phyloP scores from a whole-genome alignment of 37 sponge, comb jelly and placozoan species.

The Crambe crambe region DNA sequence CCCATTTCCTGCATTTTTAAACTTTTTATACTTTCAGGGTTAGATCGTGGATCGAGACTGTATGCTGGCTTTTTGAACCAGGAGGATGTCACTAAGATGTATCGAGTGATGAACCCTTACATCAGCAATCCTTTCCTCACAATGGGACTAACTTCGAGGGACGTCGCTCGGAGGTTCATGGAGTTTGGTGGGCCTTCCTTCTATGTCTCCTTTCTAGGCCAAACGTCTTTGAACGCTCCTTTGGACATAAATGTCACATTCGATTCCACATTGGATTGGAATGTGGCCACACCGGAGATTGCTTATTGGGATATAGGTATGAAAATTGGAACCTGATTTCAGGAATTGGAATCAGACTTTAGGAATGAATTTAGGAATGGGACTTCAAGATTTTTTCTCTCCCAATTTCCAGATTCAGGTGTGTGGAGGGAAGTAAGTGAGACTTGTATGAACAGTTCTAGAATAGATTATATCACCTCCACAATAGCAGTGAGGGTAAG shows the following conservation, averaged over 20 bases:
- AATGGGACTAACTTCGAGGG: conserved; percentile 55
- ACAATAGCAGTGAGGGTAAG: conserved; percentile 63
- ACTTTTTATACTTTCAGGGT: no score
- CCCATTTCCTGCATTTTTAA: no score
- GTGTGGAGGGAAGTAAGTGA: conserved; percentile 75
- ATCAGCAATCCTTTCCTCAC: conserved; percentile 78
- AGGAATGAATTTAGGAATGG: not conserved
- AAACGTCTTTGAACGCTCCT: conserved; percentile 43
- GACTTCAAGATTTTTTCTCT: not conserved
- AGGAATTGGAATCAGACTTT: no score
- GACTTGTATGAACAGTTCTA: conserved; percentile 55
- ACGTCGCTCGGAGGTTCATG: conserved; percentile 75
- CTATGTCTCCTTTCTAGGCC: conserved; percentile 76
- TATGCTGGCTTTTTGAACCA: conserved; percentile 59
- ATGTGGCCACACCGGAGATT: conserved; percentile 34
- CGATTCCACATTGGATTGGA: conserved; percentile 58
- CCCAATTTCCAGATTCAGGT: conserved; percentile 7
- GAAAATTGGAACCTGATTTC: not conserved
- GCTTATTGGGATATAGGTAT: conserved; percentile 82
- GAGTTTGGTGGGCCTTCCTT: conserved; percentile 85
- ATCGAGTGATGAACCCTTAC: conserved; percentile 51
- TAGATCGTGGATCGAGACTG: conserved; percentile 16
- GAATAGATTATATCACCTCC: conserved; percentile 50
- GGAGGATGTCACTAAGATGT: conserved; percentile 31
- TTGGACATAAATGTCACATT: conserved; percentile 66